These are phyloP conservation scores for Desmophyllum pertusum DNA, from an alignment of 92 coral and sea anemone species.

Conservation along the genomic window DNA sequence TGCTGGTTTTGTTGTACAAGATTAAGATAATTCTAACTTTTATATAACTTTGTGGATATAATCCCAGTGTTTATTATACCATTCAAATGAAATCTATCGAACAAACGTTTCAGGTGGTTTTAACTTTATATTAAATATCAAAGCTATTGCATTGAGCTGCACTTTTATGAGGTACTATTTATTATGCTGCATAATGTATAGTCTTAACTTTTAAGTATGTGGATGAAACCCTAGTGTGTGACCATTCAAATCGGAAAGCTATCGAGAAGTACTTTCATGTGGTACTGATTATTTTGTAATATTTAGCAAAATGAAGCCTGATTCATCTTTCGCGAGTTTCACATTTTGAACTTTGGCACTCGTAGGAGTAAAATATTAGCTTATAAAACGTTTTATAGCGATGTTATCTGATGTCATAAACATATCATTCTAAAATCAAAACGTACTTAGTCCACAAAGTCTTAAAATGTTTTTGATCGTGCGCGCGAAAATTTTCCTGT, in stretches of 20 bases:
- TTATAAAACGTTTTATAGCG: background rate
- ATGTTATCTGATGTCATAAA: background rate
- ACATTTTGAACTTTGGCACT: background rate
- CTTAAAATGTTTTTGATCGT: background rate
- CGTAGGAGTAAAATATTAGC: background rate
- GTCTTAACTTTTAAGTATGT: too few relatives aligned
- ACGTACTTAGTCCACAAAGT: background rate
- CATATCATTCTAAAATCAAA: background rate
- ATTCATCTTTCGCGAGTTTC: background rate
- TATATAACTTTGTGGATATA: too few relatives aligned
- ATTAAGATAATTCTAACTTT: too few relatives aligned
- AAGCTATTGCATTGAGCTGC: too few relatives aligned
- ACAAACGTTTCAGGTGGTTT: background rate
- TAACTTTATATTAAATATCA: too few relatives aligned
- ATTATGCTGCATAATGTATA: too few relatives aligned
- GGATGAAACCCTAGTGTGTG: too few relatives aligned
- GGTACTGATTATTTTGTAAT: background rate
- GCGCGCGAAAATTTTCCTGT: too few relatives aligned
- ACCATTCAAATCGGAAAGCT: too few relatives aligned
- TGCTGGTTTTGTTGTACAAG: background rate
- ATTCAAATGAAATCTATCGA: background rate
- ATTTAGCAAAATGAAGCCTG: background rate
- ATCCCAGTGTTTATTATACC: too few relatives aligned
- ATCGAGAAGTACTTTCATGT: background rate
- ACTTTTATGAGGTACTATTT: too few relatives aligned